These are phyloP conservation scores for Cynaeus angustus DNA, from an alignment of 2,888 invertebrate genomes.

Conservation along the genomic window DNA sequence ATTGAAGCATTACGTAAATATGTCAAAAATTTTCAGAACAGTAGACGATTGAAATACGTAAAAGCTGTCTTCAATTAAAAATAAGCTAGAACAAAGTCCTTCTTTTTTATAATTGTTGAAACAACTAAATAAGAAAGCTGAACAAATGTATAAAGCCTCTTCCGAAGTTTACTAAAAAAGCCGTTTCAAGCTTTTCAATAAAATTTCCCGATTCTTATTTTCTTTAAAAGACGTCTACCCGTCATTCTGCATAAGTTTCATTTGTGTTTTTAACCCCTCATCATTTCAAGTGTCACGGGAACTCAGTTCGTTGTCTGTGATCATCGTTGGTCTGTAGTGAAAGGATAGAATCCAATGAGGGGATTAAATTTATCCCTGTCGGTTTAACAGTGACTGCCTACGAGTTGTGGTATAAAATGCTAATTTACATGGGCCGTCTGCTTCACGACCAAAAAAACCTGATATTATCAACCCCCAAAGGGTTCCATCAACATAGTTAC, in stretches of 20 bases:
- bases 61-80: too few relatives aligned
- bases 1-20: too few relatives aligned
- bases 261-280: slow-evolving; percentile 41
- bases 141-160: too few relatives aligned
- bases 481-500: slow-evolving; percentile 44
- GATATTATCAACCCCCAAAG: slow-evolving; percentile 52
- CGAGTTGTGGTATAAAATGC: slow-evolving; percentile 65
- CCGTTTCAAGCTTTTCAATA: background rate
- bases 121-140: too few relatives aligned
- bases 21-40: too few relatives aligned
- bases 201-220: too few relatives aligned
- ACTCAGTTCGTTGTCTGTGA: slow-evolving; percentile 29
- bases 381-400: slow-evolving; percentile 59
- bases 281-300: slow-evolving; percentile 38
- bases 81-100: too few relatives aligned
- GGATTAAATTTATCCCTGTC: slow-evolving; percentile 63
- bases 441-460: slow-evolving; percentile 56
- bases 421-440: slow-evolving; percentile 64
- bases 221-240: background rate
- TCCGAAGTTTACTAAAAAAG: too few relatives aligned
- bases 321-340: slow-evolving; percentile 31
- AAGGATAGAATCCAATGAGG: slow-evolving; percentile 64
- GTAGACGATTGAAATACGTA: too few relatives aligned
- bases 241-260: slow-evolving; percentile 11
- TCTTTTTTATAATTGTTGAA: too few relatives aligned